Evolutionary conservation across 1,140 invertebrate species (phyloP).

Genomic region (Physella acuta): DNA sequence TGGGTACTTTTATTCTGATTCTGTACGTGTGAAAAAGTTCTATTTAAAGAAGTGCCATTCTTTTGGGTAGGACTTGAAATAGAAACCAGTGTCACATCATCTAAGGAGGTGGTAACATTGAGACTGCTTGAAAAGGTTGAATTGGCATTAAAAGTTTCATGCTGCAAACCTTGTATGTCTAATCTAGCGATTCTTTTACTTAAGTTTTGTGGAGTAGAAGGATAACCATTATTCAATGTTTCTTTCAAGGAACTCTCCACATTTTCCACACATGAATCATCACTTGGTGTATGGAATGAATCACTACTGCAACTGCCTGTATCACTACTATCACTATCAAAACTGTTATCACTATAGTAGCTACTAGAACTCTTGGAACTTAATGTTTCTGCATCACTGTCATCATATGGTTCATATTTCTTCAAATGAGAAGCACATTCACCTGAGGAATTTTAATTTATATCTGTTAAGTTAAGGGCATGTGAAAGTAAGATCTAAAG

Average conservation of each 20-base stretch:
- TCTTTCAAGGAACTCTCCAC: background rate
- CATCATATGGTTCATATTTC: too few relatives aligned
- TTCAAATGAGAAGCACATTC: too few relatives aligned
- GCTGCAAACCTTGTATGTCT: background rate
- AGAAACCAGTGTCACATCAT: background rate
- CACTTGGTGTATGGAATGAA: too few relatives aligned
- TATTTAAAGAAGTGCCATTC: background rate
- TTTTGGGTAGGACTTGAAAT: background rate
- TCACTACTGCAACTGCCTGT: too few relatives aligned
- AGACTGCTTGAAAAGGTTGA: background rate
- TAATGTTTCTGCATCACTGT: too few relatives aligned
- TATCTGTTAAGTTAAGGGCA: too few relatives aligned
- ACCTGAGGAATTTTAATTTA: too few relatives aligned
- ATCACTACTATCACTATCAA: too few relatives aligned
- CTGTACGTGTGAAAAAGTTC: background rate
- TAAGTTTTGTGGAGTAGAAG: background rate
- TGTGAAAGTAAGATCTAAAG: too few relatives aligned
- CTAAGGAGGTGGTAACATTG: background rate
- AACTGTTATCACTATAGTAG: too few relatives aligned
- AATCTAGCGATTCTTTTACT: background rate
- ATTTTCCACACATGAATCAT: too few relatives aligned
- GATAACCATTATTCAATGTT: background rate
- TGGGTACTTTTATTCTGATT: background rate
- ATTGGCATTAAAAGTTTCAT: background rate
- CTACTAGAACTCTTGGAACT: too few relatives aligned